A percentile compares a stretch with the other conserved stretches of the same genome.
phyloP scores from a whole-genome alignment of 53 echinoderm and acorn worm genomes.

The Luidia sarsii region DNA sequence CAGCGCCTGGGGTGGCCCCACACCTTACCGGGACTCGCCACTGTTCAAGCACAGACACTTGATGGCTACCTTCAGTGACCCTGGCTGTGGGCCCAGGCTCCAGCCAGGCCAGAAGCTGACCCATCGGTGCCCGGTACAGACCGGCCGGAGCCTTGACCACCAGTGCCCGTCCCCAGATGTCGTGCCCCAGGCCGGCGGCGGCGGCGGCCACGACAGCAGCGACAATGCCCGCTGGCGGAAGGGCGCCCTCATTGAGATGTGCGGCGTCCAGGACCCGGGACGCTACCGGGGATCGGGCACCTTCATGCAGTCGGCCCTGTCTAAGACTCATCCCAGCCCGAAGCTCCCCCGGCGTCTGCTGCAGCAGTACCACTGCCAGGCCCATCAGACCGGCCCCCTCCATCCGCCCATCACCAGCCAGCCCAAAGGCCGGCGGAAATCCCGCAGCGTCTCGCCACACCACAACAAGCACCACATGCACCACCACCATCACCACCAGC shows the following conservation, averaged over 20 bases:
- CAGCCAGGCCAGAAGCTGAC: constrained; percentile 1
- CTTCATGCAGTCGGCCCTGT: constrained; percentile 38
- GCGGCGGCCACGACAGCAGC: constrained; percentile 6
- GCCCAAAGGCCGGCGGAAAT: constrained; percentile 72
- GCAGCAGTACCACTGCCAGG: constrained; percentile 47
- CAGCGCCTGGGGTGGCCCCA: constrained; percentile 4
- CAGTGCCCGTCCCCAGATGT: constrained; percentile 41
- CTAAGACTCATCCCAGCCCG: constrained; percentile 47
- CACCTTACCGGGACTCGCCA: constrained; percentile 19
- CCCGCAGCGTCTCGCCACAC: constrained; percentile 87
- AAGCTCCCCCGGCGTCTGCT: constrained; percentile 37
- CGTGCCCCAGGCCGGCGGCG: constrained; percentile 12
- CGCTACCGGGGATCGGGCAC: constrained; percentile 1
- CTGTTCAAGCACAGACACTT: constrained; percentile 41
- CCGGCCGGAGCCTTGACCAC: constrained; percentile 12
- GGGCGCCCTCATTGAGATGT: constrained; percentile 26
- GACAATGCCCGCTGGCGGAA: constrained; percentile 28
- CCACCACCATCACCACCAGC: constrained; percentile 55
- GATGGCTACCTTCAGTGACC: constrained; percentile 36
- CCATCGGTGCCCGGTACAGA: not conserved
- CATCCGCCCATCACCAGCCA: not conserved
- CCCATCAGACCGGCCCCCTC: constrained; percentile 10
- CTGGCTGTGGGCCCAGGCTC: constrained; percentile 24
- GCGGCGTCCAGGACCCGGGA: constrained; percentile 11
- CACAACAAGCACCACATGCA: constrained; percentile 64